Evolutionary conservation across 2,888 invertebrate genomes (phyloP).

Genomic region (Ditula angustiorana): DNA sequence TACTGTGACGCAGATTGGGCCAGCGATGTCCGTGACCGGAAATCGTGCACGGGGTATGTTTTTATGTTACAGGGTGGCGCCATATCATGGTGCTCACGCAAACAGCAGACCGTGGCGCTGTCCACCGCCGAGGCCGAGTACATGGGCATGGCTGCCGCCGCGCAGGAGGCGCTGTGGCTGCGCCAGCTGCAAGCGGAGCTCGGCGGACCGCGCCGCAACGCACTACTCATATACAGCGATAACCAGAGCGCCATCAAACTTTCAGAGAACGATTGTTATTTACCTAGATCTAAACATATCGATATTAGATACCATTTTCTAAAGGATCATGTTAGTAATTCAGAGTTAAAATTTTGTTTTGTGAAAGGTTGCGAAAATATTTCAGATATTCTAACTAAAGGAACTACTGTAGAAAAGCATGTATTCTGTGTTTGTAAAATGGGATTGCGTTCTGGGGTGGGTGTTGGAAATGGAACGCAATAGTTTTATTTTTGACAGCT

Average conservation of each 20-base stretch:
- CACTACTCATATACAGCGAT: neutral
- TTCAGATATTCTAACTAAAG: too few species aligned
- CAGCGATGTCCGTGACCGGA: too few species aligned
- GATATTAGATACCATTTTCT: neutral
- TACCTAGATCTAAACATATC: neutral
- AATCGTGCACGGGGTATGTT: constrained; percentile 47
- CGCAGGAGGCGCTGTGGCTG: constrained; percentile 7
- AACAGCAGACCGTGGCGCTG: constrained; percentile 47
- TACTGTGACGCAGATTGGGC: constrained; percentile 52
- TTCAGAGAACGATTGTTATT: neutral
- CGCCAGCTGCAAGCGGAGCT: constrained; percentile 1
- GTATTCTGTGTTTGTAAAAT: too few species aligned
- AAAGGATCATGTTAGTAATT: neutral
- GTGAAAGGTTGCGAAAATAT: too few species aligned
- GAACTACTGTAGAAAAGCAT: too few species aligned
- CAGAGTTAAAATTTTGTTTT: neutral
- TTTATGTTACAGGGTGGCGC: constrained; percentile 47
- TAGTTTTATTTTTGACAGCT: too few species aligned
- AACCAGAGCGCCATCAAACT: constrained; percentile 10
- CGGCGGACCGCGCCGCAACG: neutral
- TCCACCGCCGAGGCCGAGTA: constrained; percentile 42
- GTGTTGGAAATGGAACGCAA: too few species aligned
- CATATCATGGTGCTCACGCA: constrained; percentile 47
- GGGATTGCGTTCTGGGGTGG: too few species aligned
- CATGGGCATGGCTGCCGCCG: neutral